Conservation (phyloP, 2,888 invertebrate species). For the Deroplatys truncata region DNA sequence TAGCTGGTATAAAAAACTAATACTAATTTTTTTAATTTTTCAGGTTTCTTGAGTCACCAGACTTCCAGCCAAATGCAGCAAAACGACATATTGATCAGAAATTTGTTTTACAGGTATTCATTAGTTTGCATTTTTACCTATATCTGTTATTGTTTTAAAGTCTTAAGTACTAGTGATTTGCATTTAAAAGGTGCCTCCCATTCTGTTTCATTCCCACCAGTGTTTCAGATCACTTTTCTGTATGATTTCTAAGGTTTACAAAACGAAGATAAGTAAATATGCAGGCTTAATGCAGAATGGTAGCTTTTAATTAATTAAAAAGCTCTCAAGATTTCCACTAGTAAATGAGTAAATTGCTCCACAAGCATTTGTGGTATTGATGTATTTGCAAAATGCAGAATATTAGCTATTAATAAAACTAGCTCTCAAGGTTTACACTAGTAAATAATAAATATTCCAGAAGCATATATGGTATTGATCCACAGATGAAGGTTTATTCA, state of each 20-base stretch:
- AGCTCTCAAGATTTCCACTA: too few species aligned
- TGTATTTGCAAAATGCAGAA: too few species aligned
- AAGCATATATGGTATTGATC: too few species aligned
- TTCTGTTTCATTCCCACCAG: neutral
- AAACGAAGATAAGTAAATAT: too few species aligned
- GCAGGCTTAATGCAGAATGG: too few species aligned
- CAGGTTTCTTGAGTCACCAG: slow-evolving; percentile 84
- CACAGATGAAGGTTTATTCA: too few species aligned
- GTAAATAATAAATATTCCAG: too few species aligned
- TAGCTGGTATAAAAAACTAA: neutral
- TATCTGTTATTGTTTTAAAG: neutral
- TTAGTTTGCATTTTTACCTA: slow-evolving; percentile 31
- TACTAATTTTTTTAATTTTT: slow-evolving; percentile 42
- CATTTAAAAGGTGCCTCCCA: neutral
- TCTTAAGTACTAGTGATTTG: neutral
- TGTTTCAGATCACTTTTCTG: neutral
- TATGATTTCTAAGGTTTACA: neutral
- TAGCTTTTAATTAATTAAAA: too few species aligned
- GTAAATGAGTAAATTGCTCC: too few species aligned
- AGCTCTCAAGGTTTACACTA: too few species aligned
- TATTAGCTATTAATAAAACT: too few species aligned
- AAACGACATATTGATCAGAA: slow-evolving; percentile 94
- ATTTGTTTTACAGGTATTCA: slow-evolving; percentile 79
- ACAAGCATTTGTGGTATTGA: too few species aligned
- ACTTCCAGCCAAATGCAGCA: slow-evolving; percentile 88